Base-by-base conservation (phyloP, 2,888 invertebrate genomes). In the Polydrusus pterygomalis region DNA sequence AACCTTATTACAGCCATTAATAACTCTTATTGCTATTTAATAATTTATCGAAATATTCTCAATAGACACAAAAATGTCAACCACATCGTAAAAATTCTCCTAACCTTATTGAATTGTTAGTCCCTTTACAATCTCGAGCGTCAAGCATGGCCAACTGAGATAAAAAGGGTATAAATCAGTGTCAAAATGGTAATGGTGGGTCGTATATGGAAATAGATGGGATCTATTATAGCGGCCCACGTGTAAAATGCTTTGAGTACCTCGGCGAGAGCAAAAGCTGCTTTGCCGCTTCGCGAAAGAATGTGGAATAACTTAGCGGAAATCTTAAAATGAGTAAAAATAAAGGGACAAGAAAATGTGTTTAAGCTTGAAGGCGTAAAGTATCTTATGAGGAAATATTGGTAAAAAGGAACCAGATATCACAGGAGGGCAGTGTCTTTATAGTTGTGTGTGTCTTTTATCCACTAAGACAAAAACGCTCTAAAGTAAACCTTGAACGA, bases 161-260 rank as follows among this genome's bases (percentile, higher is more conserved):
- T 83, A 84, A 85, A 85, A 84, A 84, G 84, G 80, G 78, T 81
- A 86, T 86, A 85, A 84, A 86, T 86, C 86, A 84, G 82, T 83
- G 85, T 84, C 85, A 80, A 74, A 79, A 80, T 82, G 84, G 85
- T 84, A 85, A 84, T 84, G 85, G 83, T 82, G 81, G 81, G 80
- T 83, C 74, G 84, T 83, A 83, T 82, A 83, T 80, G 83, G 81
- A 84, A 85, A 84, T 84, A 84, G 83, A 83, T 83, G 83, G 82
- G 83, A 86, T 86, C 85, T 85, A 86, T 86, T 85, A 84, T 84
- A 30, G 58, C 56, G 74, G 70, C 64, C 69, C 74, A 70, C 70
- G 74, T 70, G 74, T 64, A 74, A 70, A 74, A 74, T 73, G 45
- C 60, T 30, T 58, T 65, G 63, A 71, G 65, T 70, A 70, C 67